Evolutionary conservation across 2,888 invertebrate genomes (phyloP).

Genomic region (Pristionchus entomophagus): DNA sequence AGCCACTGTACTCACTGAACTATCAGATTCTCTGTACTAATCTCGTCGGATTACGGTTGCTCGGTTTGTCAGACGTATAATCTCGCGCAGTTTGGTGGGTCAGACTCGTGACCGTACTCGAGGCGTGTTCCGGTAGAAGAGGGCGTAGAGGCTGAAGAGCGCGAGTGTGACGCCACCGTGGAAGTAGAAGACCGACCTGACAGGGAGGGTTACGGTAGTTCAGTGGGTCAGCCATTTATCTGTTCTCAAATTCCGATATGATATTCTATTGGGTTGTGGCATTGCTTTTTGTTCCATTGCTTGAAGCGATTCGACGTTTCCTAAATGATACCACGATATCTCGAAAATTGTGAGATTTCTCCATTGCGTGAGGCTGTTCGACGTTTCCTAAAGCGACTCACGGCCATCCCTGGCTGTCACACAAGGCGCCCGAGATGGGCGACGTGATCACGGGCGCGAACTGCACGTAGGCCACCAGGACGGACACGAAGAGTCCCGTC

Average conservation of each 20-base stretch:
- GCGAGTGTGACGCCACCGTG: constrained; percentile 58
- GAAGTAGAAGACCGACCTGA: constrained; percentile 61
- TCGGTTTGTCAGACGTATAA: not conserved
- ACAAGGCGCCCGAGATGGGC: constrained; percentile 60
- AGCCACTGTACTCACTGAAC: too few species aligned
- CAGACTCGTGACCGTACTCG: not conserved
- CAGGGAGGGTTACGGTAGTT: not conserved
- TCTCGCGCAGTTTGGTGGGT: not conserved
- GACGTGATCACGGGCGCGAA: constrained; percentile 71
- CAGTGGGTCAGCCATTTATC: not conserved
- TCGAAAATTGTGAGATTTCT: too few species aligned
- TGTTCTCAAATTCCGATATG: not conserved
- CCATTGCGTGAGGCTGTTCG: too few species aligned
- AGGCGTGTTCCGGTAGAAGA: constrained; percentile 63
- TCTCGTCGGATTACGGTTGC: too few species aligned
- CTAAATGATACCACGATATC: too few species aligned
- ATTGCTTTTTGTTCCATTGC: too few species aligned
- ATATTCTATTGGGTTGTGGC: too few species aligned
- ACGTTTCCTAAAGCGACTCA: too few species aligned
- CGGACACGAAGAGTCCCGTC: constrained; percentile 74
- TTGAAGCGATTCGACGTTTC: too few species aligned
- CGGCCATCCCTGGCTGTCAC: constrained; percentile 48
- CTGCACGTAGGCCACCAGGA: constrained; percentile 74
- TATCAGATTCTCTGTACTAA: too few species aligned
- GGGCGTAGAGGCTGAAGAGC: constrained; percentile 57